Evolutionary conservation across 35 echinoderm and acorn worm species (phyloP), one percentile per base, ranked within the genome.

Genomic region (Heliocidaris erythrogramma): DNA sequence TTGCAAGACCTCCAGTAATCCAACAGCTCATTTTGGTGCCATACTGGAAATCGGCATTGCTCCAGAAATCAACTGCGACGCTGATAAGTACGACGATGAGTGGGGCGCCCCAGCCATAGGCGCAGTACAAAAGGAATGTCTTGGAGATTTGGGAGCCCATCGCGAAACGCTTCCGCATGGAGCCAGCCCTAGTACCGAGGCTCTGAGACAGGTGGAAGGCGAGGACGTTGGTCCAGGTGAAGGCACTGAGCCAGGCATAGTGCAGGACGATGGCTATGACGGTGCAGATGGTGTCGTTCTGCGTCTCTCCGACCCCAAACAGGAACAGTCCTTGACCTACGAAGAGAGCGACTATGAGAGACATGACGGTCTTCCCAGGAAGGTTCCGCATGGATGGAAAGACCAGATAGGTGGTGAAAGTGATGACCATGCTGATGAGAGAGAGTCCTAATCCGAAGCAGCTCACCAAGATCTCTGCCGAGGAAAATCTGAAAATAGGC

Each of bases 311-410:
- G 48, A 87, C 78, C 31, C 94, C 94, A 21, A 97, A 95, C 10
- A 95, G 94, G 30, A 97, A 93, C 48, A 97, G 92, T 7, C 92
- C 61, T 95, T 97, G 96, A 30, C 47, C 92, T 13, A 84, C 59
- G 49, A 95, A 97, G 7, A 96, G 49, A 14, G 96, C 96, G 9
- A 95, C 96, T 29, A 97, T 97, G 11, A 97, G 92, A 10, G 94
- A 94, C 96, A 97, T 97, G 27, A 97, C 94, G 31, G 94, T 94
- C 71, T 95, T 95, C 7, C 96, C 96, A 29, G 96, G 96, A 21
- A 97, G 85, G 85, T 97, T 97, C 2, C 96, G 94, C 53, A 97
- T 31, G 87, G 30, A 85, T 7, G 89, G 94, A 49, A 97, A 97
- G 7, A 88, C 85, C 4, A 95, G 16, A 49, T 97, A 97, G 5